Evolutionary conservation across 2,113 vertebrate species (phyloP).

Genomic region (Alethe castanea): DNA sequence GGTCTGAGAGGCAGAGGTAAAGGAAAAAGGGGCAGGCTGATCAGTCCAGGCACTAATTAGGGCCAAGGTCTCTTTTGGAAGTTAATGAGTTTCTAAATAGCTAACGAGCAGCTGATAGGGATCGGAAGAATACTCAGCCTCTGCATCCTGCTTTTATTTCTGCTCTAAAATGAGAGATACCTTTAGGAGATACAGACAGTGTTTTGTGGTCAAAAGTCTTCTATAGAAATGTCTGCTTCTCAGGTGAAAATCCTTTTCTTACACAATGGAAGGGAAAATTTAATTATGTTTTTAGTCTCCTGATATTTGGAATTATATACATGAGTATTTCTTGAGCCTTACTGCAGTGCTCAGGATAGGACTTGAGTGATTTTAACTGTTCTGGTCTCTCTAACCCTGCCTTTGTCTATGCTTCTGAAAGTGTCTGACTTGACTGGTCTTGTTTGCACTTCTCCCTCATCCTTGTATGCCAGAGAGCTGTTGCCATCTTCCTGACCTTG

Average conservation of each 20-base stretch:
- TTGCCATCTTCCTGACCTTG: constrained; percentile 21
- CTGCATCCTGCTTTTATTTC: neutral
- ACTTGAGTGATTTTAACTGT: neutral
- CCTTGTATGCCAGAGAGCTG: neutral
- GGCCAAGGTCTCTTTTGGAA: constrained; percentile 25
- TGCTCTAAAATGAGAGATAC: neutral
- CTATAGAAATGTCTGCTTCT: neutral
- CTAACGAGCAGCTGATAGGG: neutral
- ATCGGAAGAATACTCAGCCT: neutral
- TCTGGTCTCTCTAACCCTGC: neutral
- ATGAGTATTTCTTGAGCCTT: neutral
- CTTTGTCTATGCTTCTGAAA: neutral
- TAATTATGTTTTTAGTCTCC: neutral
- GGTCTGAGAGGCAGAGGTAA: neutral
- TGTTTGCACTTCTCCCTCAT: constrained; percentile 24
- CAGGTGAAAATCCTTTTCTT: neutral
- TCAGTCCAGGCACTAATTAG: neutral
- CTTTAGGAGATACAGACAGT: neutral
- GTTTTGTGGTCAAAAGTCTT: neutral
- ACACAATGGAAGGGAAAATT: neutral
- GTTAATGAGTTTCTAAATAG: constrained; percentile 55
- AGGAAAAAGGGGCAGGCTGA: neutral
- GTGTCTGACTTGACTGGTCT: neutral
- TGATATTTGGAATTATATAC: neutral
- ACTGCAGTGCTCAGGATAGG: neutral